A percentile compares a stretch with the other conserved stretches of the same genome.
These are phyloP conservation scores for Machimus rusticus DNA, from an alignment of 2,888 invertebrate genomes.

Conservation along the genomic window DNA sequence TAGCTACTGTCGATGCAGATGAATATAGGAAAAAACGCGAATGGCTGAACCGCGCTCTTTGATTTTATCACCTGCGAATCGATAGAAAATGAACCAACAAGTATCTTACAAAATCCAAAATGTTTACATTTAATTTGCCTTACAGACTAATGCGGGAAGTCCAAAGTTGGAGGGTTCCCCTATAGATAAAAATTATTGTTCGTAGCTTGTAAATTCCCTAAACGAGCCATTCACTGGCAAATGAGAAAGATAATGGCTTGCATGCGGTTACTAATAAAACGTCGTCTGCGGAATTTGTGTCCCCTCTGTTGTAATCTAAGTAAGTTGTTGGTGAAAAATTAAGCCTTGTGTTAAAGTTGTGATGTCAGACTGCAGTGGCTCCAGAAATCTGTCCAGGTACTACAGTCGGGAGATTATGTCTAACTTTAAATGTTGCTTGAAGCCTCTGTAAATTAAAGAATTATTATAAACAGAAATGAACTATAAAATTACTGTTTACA, in stretches of 20 bases:
- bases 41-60: conserved; percentile 43
- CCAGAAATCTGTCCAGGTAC: conserved; percentile 59
- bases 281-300: conserved; percentile 51
- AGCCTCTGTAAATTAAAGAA: conserved; percentile 45
- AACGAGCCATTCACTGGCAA: conserved; percentile 63
- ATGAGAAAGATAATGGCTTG: conserved; percentile 60
- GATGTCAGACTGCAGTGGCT: conserved; percentile 62
- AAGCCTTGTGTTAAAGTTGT: conserved; percentile 48
- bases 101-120: conserved; percentile 16
- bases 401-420: conserved; percentile 55
- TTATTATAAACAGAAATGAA: neutral
- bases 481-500: conserved; percentile 57
- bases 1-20: neutral
- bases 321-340: conserved; percentile 49
- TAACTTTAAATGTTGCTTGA: conserved; percentile 56
- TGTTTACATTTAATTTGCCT: conserved; percentile 23
- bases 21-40: conserved; percentile 22
- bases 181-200: conserved; percentile 8
- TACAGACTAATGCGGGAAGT: conserved; percentile 43
- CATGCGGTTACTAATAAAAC: conserved; percentile 59
- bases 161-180: conserved; percentile 6
- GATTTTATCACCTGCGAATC: neutral
- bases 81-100: conserved; percentile 4
- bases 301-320: neutral
- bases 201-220: conserved; percentile 47